Base-by-base conservation (phyloP, 2,888 invertebrate genomes). In the Drosophila hawaiiensis region DNA sequence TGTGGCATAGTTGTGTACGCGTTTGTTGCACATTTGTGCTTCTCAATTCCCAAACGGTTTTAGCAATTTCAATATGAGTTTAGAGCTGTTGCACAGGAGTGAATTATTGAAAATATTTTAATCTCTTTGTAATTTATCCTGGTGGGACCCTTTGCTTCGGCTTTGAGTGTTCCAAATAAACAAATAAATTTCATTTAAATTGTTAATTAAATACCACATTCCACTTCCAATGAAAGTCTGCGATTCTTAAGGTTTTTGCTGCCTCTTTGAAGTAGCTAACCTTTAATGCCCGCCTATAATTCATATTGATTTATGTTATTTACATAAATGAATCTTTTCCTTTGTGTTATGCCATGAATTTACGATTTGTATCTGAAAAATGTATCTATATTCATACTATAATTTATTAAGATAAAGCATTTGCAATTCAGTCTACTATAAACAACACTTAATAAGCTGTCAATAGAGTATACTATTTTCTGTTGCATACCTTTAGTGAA, bases 81-180 rank as follows among this genome's bases (percentile, higher is more conserved):
- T 2, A 1, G 10, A 1, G 0, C 0, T 7, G 9, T 7, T 28
- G 43, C 1, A 3, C 10, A 3, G 0, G 0, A 1, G 0, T 0
- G 0, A 1, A 1, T 5, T 0, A 69, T 83, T 82, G 83, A 84
- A 87, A 84, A 82, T 84, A 70, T 84, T 87, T 85, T 78, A 79
- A 77, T 76, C 84, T 84, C 84, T 84, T 84, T 84, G 82, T 76
- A 82, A 92, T 92, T 92, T 92, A 68, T 92, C 92, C 35, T 92
- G 92, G 68, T 92, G 92, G 92, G 91, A 91, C 92, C 92, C 91
- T 89, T 91, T 90, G 91, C 58, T 25, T 77, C 31, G 65, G 86
- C 86, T 89, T 59, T 89, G 92, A 91, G 92, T 68, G 92, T 91
- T 77, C 86, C 92, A 1, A 72, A 77, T 68, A 64, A 33, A 35